Percentiles rank a stretch among this genome's conserved stretches.
phyloP scores from a whole-genome alignment of 2,797 vertebrate species.

The Gymnothorax javanicus region DNA sequence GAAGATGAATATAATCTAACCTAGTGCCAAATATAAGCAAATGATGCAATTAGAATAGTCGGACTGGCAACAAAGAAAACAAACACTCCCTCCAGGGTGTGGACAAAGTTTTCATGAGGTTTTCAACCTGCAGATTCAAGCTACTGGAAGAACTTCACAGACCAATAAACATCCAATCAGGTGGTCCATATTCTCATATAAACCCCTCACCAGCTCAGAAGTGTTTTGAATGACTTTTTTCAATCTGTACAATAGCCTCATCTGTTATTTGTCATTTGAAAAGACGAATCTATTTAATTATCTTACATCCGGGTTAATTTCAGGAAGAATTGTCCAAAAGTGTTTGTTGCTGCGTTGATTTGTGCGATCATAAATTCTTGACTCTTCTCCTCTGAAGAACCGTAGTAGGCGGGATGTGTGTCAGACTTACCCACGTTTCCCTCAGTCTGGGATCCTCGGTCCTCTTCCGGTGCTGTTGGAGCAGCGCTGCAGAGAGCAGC shows the following conservation, averaged over 20 bases:
- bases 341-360: background rate
- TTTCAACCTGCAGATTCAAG: background rate
- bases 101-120: no score
- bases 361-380: background rate
- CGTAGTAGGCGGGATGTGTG: background rate
- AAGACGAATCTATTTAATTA: background rate
- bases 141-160: background rate
- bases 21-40: no score
- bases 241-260: background rate
- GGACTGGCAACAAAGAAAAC: background rate
- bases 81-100: no score
- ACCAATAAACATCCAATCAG: background rate
- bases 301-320: background rate
- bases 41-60: background rate
- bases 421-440: conserved; percentile 20
- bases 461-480: background rate
- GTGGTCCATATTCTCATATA: background rate
- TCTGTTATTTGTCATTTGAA: background rate
- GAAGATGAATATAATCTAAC: no score
- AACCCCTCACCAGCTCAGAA: background rate
- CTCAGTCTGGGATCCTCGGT: background rate
- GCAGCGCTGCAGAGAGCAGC: background rate
- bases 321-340: background rate
- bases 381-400: background rate
- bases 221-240: background rate